Conservation (phyloP, 2,888 invertebrate species). For the Spodoptera exigua region DNA sequence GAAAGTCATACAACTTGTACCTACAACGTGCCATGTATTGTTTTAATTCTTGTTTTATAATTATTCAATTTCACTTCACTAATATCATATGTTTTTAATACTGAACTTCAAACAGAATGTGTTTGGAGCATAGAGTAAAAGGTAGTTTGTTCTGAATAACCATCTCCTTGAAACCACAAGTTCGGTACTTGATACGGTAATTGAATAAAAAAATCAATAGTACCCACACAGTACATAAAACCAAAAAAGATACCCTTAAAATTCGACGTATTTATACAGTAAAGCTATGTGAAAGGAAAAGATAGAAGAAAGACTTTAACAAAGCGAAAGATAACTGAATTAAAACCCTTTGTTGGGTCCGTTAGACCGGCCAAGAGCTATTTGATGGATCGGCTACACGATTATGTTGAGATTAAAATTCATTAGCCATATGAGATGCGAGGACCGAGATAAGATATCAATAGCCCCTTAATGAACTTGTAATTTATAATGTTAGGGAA, state of each 20-base stretch:
- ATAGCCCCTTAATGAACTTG: constrained; percentile 39
- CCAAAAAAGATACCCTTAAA: constrained; percentile 13
- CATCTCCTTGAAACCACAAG: no score
- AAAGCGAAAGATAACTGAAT: constrained; percentile 82
- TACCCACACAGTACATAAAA: neutral
- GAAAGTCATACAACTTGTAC: no score
- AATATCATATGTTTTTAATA: no score
- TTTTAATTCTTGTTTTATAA: no score
- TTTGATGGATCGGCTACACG: constrained; percentile 80
- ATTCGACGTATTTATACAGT: constrained; percentile 32
- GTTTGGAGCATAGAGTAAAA: no score
- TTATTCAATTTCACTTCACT: no score
- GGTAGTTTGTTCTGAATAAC: no score
- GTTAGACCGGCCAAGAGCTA: constrained; percentile 65
- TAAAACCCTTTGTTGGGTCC: constrained; percentile 82
- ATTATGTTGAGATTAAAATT: constrained; percentile 68
- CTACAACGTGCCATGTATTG: no score
- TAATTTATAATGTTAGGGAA: constrained; percentile 38
- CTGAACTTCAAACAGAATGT: no score
- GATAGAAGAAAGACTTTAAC: constrained; percentile 79
- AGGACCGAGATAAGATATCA: constrained; percentile 38
- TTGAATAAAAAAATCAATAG: neutral
- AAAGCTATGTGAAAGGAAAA: constrained; percentile 51
- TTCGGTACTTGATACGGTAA: no score
- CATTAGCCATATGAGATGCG: constrained; percentile 61